These are phyloP conservation scores for Apaloderma vittatum DNA, from an alignment of 2,113 vertebrate species.

Conservation along the genomic window DNA sequence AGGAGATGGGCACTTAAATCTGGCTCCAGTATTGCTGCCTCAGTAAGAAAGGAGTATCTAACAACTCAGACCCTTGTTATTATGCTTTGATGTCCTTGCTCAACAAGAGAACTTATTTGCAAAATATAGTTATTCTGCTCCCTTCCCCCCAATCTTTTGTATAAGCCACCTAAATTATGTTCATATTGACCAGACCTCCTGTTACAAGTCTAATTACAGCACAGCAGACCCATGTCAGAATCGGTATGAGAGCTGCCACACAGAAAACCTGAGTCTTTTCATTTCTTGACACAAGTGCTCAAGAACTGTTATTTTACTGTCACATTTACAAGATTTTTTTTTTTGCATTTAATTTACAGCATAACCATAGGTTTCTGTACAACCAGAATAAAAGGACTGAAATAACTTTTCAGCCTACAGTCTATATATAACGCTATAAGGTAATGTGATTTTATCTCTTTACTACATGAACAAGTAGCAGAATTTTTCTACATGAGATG, in stretches of 20 bases:
- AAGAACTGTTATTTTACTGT: conserved; percentile 26
- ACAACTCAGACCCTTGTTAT: neutral
- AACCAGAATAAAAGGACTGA: neutral
- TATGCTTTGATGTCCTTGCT: neutral
- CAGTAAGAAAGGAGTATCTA: neutral
- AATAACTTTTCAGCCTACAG: neutral
- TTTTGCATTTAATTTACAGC: neutral
- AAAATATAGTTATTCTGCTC: conserved; percentile 18
- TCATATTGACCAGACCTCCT: neutral
- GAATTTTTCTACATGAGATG: neutral
- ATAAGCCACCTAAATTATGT: neutral
- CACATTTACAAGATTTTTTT: neutral
- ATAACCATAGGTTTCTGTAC: neutral
- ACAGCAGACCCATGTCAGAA: neutral
- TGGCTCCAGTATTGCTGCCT: neutral
- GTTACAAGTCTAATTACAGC: conserved; percentile 9
- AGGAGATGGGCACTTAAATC: neutral
- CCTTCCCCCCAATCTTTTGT: neutral
- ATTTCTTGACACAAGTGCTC: neutral
- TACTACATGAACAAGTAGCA: neutral
- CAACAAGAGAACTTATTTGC: neutral
- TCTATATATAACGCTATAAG: neutral
- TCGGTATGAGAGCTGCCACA: neutral
- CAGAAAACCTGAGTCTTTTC: neutral
- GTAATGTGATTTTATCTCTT: neutral